Conservation (phyloP, 2,888 invertebrate species). For the Lapara coniferarum region DNA sequence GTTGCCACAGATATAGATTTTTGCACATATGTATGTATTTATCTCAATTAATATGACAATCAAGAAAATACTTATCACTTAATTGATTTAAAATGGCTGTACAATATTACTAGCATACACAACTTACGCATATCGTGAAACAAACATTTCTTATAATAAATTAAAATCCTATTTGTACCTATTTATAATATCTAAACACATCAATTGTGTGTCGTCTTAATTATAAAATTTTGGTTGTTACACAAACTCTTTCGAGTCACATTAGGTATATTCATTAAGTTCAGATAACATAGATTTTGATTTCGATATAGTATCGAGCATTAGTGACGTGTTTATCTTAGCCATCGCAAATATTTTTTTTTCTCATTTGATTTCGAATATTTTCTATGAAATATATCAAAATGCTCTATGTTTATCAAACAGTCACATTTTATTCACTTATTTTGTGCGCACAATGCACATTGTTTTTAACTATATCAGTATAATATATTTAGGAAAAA, state of each 20-base stretch:
- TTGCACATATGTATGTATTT: conserved; percentile 25
- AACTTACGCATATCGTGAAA: conserved; percentile 63
- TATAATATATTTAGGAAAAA: too few species aligned
- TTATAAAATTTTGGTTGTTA: not conserved
- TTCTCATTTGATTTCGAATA: too few species aligned
- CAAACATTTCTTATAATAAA: conserved; percentile 56
- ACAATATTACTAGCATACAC: conserved; percentile 79
- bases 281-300: not conserved
- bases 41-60: conserved; percentile 64
- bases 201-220: conserved; percentile 27
- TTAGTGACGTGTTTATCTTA: too few species aligned
- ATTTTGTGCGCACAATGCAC: too few species aligned
- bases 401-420: too few species aligned
- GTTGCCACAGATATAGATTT: conserved; percentile 17
- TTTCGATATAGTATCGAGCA: not conserved
- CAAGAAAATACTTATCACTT: conserved; percentile 64
- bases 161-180: conserved; percentile 73
- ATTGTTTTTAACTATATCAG: too few species aligned
- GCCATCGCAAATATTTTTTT: not conserved
- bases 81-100: conserved; percentile 70
- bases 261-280: conserved; percentile 2
- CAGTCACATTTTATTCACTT: too few species aligned
- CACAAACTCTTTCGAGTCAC: not conserved
- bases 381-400: too few species aligned
- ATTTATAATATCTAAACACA: conserved; percentile 55